These are phyloP conservation scores for Diaperis boleti DNA, from an alignment of 2,888 invertebrate species.

Conservation along the genomic window DNA sequence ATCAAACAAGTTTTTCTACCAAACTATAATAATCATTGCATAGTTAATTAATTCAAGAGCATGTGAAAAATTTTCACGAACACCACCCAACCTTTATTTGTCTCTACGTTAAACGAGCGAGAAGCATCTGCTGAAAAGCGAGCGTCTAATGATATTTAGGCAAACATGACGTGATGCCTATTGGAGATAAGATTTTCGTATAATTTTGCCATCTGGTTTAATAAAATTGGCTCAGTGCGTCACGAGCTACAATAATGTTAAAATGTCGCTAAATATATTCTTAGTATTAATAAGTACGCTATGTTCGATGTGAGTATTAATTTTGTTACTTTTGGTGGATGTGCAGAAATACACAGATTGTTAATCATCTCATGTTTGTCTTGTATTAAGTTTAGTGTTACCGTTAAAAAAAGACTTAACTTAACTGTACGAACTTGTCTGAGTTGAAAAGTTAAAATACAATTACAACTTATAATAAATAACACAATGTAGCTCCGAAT, in stretches of 20 bases:
- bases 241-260: constrained; percentile 30
- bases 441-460: too few species aligned
- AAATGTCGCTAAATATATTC: constrained; percentile 24
- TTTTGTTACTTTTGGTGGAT: not conserved
- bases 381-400: too few species aligned
- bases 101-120: constrained; percentile 10
- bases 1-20: constrained; percentile 9
- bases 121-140: not conserved
- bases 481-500: too few species aligned
- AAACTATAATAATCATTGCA: constrained; percentile 7
- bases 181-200: constrained; percentile 33
- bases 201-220: constrained; percentile 31
- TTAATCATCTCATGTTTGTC: too few species aligned
- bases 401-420: too few species aligned
- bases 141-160: constrained; percentile 5
- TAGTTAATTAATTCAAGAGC: constrained; percentile 15
- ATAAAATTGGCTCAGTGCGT: constrained; percentile 38
- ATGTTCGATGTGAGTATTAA: constrained; percentile 19
- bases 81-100: not conserved
- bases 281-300: not conserved
- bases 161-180: constrained; percentile 30
- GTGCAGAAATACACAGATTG: constrained; percentile 1
- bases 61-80: constrained; percentile 14
- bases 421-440: too few species aligned
- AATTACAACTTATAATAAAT: too few species aligned